Conservation (phyloP, 2,113 vertebrate species). For the Jaculus jaculus region DNA sequence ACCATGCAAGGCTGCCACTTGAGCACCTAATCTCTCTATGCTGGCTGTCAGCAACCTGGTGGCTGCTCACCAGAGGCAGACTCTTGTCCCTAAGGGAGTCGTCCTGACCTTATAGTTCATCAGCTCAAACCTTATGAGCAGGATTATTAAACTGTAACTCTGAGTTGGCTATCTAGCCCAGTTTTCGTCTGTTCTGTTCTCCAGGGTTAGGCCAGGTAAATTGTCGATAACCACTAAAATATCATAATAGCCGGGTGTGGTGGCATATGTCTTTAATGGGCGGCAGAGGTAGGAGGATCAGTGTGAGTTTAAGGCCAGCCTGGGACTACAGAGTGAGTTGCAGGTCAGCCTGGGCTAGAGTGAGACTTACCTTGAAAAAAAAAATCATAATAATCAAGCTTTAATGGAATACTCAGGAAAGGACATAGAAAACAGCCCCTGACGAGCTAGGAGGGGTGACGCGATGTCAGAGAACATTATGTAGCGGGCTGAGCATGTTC, state of each 20-base stretch:
- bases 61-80: neutral
- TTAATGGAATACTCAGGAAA: neutral
- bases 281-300: too few species aligned
- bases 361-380: too few species aligned
- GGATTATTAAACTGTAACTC: neutral
- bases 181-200: neutral
- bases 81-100: neutral
- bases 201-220: neutral
- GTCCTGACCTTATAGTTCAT: neutral
- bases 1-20: neutral
- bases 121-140: neutral
- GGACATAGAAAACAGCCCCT: neutral
- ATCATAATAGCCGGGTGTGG: too few species aligned
- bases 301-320: too few species aligned
- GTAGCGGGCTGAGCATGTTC: neutral
- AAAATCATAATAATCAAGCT: neutral
- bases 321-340: too few species aligned
- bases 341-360: too few species aligned
- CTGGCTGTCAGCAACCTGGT: neutral
- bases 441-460: neutral
- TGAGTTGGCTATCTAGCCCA: neutral
- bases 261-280: too few species aligned
- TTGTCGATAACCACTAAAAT: neutral
- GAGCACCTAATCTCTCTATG: neutral
- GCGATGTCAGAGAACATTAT: neutral